phyloP scores from a whole-genome alignment of 2,888 invertebrate genomes.

The Brachypterus glaber region DNA sequence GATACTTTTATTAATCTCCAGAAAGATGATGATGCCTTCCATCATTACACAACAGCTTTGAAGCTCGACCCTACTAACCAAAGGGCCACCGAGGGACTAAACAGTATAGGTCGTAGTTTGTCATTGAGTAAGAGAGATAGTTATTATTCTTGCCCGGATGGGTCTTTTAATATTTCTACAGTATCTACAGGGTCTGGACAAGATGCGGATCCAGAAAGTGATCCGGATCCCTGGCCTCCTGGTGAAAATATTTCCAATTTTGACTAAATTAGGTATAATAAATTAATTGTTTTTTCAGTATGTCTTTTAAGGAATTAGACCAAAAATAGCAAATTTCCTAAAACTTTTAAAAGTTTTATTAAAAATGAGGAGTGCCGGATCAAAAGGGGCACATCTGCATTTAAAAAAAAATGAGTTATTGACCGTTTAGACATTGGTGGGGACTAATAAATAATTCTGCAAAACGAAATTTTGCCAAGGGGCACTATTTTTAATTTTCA shows the following conservation, averaged over 20 bases:
- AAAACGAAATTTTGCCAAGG: too few relatives aligned
- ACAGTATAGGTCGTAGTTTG: slow-evolving; percentile 45
- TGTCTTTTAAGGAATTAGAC: too few relatives aligned
- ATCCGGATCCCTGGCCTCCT: slow-evolving; percentile 37
- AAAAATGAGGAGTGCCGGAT: too few relatives aligned
- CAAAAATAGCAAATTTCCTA: too few relatives aligned
- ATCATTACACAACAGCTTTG: slow-evolving; percentile 57
- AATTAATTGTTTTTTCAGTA: too few relatives aligned
- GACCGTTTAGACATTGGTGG: too few relatives aligned
- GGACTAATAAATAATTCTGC: too few relatives aligned
- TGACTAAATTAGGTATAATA: slow-evolving; percentile 10
- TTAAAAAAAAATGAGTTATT: too few relatives aligned
- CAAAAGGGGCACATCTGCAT: too few relatives aligned
- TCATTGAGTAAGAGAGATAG: slow-evolving; percentile 43
- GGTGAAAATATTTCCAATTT: slow-evolving; percentile 9
- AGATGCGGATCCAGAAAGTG: slow-evolving; percentile 36
- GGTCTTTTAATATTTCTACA: slow-evolving; percentile 42
- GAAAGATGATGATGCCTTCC: slow-evolving; percentile 58
- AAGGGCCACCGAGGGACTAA: slow-evolving; percentile 55
- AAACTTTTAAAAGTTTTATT: too few relatives aligned
- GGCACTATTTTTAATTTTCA: too few relatives aligned
- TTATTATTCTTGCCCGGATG: slow-evolving; percentile 45
- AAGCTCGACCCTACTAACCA: slow-evolving; percentile 58
- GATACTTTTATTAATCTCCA: slow-evolving; percentile 52
- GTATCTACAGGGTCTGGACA: slow-evolving; percentile 39